Evolutionary conservation across 2,888 invertebrate genomes (phyloP).

Genomic region (Danaus chrysippus): DNA sequence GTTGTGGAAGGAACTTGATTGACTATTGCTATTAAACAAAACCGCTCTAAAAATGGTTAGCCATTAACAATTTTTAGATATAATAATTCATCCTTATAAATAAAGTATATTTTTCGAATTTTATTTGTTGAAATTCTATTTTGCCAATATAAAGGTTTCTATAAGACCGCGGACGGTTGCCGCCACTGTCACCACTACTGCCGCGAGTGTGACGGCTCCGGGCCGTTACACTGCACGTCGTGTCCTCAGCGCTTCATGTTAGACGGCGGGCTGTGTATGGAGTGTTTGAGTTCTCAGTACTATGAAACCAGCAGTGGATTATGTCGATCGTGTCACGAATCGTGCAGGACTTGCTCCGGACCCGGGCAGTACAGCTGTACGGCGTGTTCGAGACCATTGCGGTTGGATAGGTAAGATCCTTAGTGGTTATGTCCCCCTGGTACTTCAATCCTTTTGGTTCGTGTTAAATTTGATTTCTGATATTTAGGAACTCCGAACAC

Average conservation of each 20-base stretch:
- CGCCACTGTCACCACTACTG: constrained; percentile 94
- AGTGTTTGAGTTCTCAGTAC: constrained; percentile 86
- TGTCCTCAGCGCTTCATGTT: constrained; percentile 86
- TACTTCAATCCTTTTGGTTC: background rate
- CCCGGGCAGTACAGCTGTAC: constrained; percentile 84
- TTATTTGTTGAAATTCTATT: background rate
- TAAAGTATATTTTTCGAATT: background rate
- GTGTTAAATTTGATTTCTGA: background rate
- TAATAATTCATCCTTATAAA: background rate
- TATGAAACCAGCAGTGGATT: constrained; percentile 83
- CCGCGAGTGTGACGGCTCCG: constrained; percentile 89
- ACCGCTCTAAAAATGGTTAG: too few relatives aligned
- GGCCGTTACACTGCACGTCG: constrained; percentile 85
- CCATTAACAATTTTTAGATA: too few relatives aligned
- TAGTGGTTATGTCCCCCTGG: background rate
- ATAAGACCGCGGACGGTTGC: constrained; percentile 89
- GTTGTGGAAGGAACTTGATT: too few relatives aligned
- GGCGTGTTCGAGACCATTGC: constrained; percentile 82
- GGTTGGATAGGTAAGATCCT: constrained; percentile 77
- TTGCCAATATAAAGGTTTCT: constrained; percentile 77
- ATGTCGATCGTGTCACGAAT: constrained; percentile 82
- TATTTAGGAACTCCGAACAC: background rate
- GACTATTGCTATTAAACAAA: too few relatives aligned
- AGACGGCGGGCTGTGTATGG: constrained; percentile 86
- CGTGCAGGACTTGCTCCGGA: constrained; percentile 83